Percentiles rank a stretch among this genome's conserved stretches.
These are phyloP conservation scores for Asteroscopus sphinx DNA, from an alignment of 2,888 invertebrate genomes.

Conservation along the genomic window DNA sequence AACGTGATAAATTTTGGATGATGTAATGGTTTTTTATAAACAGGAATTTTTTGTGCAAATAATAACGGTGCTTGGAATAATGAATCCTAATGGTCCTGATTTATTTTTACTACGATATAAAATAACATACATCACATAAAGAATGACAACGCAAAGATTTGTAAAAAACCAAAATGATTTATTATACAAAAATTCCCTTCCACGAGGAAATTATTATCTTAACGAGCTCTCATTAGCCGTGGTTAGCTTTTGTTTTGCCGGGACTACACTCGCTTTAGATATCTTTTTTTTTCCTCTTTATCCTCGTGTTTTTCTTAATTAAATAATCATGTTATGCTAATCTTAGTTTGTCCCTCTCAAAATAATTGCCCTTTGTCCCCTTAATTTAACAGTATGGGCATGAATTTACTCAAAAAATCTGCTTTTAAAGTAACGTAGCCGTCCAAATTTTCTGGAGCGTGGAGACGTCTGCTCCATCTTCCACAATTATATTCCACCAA, in stretches of 20 bases:
- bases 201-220: slow-evolving; percentile 74
- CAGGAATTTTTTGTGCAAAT: background rate
- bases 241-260: slow-evolving; percentile 74
- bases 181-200: slow-evolving; percentile 64
- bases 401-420: slow-evolving; percentile 26
- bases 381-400: slow-evolving; percentile 27
- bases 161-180: slow-evolving; percentile 57
- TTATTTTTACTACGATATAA: slow-evolving; percentile 36
- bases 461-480: slow-evolving; percentile 16
- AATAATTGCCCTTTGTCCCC: slow-evolving; percentile 63
- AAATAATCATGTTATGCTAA: slow-evolving; percentile 79
- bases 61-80: slow-evolving; percentile 11
- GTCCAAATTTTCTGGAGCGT: slow-evolving; percentile 14
- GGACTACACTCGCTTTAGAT: slow-evolving; percentile 62
- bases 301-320: slow-evolving; percentile 68
- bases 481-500: slow-evolving; percentile 37
- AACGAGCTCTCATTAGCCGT: slow-evolving; percentile 76
- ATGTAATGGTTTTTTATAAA: too few relatives aligned
- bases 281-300: slow-evolving; percentile 61
- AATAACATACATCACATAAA: slow-evolving; percentile 36
- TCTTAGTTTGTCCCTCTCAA: slow-evolving; percentile 64
- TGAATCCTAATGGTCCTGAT: slow-evolving; percentile 26
- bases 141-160: slow-evolving; percentile 51
- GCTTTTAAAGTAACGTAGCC: slow-evolving; percentile 21
- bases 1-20: too few relatives aligned